Percentiles rank a stretch among this genome's conserved stretches.
Evolutionary conservation across 1,140 invertebrate genomes (phyloP).

Genomic region (Apis florea): DNA sequence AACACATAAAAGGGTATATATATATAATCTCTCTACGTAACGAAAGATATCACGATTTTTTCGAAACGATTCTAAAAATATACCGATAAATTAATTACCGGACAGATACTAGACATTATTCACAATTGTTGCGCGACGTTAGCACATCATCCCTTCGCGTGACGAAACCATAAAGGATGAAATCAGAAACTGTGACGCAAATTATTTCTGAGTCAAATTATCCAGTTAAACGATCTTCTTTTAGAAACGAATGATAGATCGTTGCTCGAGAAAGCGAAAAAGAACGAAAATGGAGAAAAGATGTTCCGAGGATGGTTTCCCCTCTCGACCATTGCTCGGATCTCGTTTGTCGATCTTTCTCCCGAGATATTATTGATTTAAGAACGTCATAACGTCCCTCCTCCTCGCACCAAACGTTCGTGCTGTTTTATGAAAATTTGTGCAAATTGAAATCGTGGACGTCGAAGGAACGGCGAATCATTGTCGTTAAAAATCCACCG

Average conservation of each 20-base stretch:
- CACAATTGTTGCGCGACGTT: no score
- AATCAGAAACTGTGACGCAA: no score
- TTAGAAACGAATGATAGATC: not conserved
- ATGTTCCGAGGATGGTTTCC: constrained; percentile 1
- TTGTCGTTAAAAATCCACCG: not conserved
- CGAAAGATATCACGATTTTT: no score
- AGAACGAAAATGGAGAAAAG: not conserved
- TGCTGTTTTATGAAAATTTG: not conserved
- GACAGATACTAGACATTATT: no score
- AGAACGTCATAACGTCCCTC: not conserved
- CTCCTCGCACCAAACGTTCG: not conserved
- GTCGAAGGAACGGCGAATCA: constrained; percentile 1
- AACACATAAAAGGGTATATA: no score
- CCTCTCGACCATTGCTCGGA: no score
- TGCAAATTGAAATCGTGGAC: not conserved
- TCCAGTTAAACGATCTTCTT: not conserved
- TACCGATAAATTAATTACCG: no score
- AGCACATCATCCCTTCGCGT: not conserved
- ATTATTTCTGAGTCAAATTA: not conserved
- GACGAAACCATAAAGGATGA: not conserved
- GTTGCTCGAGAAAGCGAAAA: not conserved
- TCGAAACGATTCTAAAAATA: no score
- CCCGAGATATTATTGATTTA: constrained; percentile 12
- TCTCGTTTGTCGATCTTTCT: not conserved
- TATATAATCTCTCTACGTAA: no score